Conservation (phyloP, 1,140 invertebrate species). For the Lithobius niger region DNA sequence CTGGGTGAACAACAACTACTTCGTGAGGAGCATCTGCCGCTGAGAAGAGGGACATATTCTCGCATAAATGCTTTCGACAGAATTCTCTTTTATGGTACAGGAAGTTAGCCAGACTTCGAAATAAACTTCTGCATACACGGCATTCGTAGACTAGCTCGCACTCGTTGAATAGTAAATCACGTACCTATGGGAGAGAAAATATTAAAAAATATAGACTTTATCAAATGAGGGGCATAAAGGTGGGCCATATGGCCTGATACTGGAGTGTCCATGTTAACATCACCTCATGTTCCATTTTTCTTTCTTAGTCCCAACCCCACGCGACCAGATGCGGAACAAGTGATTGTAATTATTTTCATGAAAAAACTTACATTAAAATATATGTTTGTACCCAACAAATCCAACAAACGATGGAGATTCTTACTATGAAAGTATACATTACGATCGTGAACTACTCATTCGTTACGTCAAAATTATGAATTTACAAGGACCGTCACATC, state of each 20-base stretch:
- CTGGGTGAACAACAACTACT: constrained; percentile 16
- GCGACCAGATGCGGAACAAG: no score
- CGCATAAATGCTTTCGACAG: constrained; percentile 41
- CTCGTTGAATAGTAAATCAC: constrained; percentile 53
- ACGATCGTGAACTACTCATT: no score
- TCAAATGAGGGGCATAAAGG: neutral
- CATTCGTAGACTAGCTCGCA: constrained; percentile 75
- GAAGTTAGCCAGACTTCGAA: constrained; percentile 66
- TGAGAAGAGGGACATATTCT: constrained; percentile 28
- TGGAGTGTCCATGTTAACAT: no score
- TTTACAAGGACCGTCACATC: no score
- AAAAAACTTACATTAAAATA: neutral
- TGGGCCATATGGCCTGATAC: neutral
- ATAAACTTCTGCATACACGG: constrained; percentile 65
- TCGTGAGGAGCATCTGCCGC: constrained; percentile 14
- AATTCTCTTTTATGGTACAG: constrained; percentile 68
- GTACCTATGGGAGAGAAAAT: constrained; percentile 40
- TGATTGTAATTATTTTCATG: no score
- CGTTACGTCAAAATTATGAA: no score
- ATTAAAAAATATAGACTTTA: neutral
- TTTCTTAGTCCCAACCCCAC: neutral
- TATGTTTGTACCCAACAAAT: no score
- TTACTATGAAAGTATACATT: no score
- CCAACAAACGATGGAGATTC: no score
- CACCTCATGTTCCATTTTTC: neutral